A percentile compares a stretch with the other conserved stretches of the same genome.
phyloP scores from a whole-genome alignment of 2,888 invertebrate genomes.

The Conomelus anceps region DNA sequence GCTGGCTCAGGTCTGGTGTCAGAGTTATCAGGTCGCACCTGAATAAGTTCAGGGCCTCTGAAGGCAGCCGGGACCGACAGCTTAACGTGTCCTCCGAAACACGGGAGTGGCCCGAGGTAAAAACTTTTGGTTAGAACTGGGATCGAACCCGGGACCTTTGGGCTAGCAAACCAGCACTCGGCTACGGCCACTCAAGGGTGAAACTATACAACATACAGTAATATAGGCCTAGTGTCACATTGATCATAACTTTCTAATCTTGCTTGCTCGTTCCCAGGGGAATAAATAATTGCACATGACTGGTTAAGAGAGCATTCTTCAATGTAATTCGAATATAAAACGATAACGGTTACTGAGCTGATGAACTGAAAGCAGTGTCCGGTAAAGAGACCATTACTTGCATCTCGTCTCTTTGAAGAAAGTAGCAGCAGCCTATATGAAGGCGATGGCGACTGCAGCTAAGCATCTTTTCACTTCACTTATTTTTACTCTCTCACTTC shows the following conservation, averaged over 20 bases:
- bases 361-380: not conserved
- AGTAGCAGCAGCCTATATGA: not conserved
- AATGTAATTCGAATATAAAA: not conserved
- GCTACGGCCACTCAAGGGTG: too few relatives aligned
- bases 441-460: not conserved
- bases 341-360: not conserved
- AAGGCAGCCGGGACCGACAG: too few relatives aligned
- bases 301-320: not conserved
- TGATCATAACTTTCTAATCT: not conserved
- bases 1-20: too few relatives aligned
- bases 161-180: too few relatives aligned
- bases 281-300: not conserved
- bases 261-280: not conserved
- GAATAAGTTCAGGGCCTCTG: too few relatives aligned
- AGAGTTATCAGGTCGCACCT: too few relatives aligned
- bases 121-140: too few relatives aligned
- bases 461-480: not conserved
- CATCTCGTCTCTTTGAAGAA: not conserved
- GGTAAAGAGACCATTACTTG: not conserved
- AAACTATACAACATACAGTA: not conserved
- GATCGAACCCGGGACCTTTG: too few relatives aligned
- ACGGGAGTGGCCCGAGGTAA: too few relatives aligned
- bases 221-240: not conserved
- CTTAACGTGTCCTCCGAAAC: too few relatives aligned
- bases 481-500: not conserved